Evolutionary conservation across 2,797 vertebrate species (phyloP).

Genomic region (Bovichtus variegatus): DNA sequence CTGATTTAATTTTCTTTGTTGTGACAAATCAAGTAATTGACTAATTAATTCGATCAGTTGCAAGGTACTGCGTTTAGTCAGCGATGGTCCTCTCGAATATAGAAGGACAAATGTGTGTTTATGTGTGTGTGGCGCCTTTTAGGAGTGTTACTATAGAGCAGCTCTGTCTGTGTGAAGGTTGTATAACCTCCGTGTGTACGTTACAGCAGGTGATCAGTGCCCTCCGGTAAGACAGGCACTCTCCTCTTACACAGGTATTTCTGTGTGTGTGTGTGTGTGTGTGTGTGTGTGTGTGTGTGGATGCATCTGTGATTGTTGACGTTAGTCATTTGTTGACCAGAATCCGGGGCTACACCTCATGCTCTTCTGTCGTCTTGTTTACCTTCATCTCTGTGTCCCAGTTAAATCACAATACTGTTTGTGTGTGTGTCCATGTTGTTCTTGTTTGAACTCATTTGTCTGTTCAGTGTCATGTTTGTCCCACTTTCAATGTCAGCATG

Average conservation of each 20-base stretch:
- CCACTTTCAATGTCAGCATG: neutral
- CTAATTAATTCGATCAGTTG: neutral
- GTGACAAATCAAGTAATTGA: neutral
- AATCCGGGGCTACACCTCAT: slow-evolving; percentile 16
- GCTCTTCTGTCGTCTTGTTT: slow-evolving; percentile 14
- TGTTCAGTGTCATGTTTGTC: neutral
- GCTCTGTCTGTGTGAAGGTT: too few relatives aligned
- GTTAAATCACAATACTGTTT: slow-evolving; percentile 11
- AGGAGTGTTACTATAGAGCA: too few relatives aligned
- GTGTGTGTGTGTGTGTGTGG: neutral
- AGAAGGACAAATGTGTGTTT: neutral
- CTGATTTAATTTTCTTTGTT: neutral
- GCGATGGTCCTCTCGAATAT: neutral
- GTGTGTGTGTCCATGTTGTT: neutral
- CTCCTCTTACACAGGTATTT: neutral
- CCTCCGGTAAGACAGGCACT: neutral
- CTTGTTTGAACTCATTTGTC: neutral
- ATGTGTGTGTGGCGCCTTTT: neutral
- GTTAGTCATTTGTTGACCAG: slow-evolving; percentile 44
- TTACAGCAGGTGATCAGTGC: neutral
- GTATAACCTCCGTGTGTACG: neutral
- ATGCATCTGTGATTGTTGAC: slow-evolving; percentile 35
- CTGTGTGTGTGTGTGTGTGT: neutral
- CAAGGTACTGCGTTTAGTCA: neutral
- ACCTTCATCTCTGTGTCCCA: neutral